Evolutionary conservation across 1,140 invertebrate species (phyloP).

Genomic region (Hycleus phaleratus): DNA sequence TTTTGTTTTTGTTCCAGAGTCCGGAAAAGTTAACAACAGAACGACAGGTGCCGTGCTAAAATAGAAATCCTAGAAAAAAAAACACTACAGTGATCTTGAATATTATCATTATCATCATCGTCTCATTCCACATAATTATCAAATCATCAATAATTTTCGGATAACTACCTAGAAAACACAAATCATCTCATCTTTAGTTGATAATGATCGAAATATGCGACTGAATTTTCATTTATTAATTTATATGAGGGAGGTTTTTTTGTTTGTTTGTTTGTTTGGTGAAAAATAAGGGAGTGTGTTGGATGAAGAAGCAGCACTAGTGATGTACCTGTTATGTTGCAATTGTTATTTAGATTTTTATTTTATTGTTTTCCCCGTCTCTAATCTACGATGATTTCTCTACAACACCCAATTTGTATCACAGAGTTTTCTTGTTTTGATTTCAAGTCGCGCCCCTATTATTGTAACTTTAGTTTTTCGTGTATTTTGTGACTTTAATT

Average conservation of each 20-base stretch:
- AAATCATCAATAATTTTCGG: not conserved
- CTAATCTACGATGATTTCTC: no score
- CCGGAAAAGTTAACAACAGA: slow-evolving; percentile 36
- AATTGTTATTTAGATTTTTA: slow-evolving; percentile 38
- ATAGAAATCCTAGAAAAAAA: not conserved
- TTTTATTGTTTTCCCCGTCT: slow-evolving; percentile 34
- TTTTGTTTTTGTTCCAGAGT: slow-evolving; percentile 36
- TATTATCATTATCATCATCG: slow-evolving; percentile 13
- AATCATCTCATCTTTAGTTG: slow-evolving; percentile 7
- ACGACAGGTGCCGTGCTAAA: slow-evolving; percentile 34
- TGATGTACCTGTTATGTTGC: slow-evolving; percentile 39
- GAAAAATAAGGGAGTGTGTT: slow-evolving; percentile 14
- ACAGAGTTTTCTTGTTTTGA: slow-evolving; percentile 1
- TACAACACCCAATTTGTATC: not conserved
- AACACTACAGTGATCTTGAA: not conserved
- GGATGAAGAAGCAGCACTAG: slow-evolving; percentile 21
- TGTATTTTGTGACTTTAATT: slow-evolving; percentile 30
- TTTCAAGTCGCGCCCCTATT: not conserved
- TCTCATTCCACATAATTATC: slow-evolving; percentile 22
- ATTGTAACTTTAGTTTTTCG: slow-evolving; percentile 10
- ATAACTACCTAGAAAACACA: not conserved
- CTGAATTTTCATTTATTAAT: slow-evolving; percentile 20
- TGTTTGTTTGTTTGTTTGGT: not conserved
- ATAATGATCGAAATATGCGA: slow-evolving; percentile 8
- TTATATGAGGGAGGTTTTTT: slow-evolving; percentile 6